Evolutionary conservation across 2,888 invertebrate genomes (phyloP), one percentile per base, ranked within the genome.

Genomic region (Nudaria mundana): DNA sequence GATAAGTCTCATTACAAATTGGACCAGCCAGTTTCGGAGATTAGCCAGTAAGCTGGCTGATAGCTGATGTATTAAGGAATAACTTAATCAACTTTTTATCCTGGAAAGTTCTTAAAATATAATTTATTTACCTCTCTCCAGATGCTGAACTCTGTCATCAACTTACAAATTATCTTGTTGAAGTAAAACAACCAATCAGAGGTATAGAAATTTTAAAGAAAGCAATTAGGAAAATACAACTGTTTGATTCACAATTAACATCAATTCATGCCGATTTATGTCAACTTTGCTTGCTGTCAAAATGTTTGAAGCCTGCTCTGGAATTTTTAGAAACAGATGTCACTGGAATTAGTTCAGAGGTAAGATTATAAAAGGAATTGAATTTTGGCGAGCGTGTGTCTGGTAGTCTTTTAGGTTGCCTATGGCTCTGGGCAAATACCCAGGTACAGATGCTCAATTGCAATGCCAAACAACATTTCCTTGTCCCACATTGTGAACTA

Each of bases 251-350:
- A 8, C 98, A 98, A 78, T 86, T 98, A 48, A 98, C 98, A 18
- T 95, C 98, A 2, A 94, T 98, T 54, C 98, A 99, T 84, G 95
- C 97, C 10, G 97, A 97, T 82, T 90, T 98, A 37, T 97, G 97
- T 74, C 97, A 97, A 79, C 89, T 98, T 11, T 97, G 98, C 83
- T 90, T 99, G 33, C 82, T 96, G 44, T 93, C 97, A 30, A 97
- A 97, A 82, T 95, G 96, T 77, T 94, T 98, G 81, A 97, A 97
- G 73, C 95, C 97, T 28, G 97, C 97, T 2, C 83, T 98, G 33
- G 93, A 94, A 66, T 94, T 97, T 75, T 90, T 99, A 53, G 95
- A 98, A 69, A 92, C 93, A 32, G 98, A 98, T 89, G 94, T 98
- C 36, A 97, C 96, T 46, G 95, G 96, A 52, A 97, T 98, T 66